Conservation (phyloP, 2,113 vertebrate genomes). For the Zosterops pallidus region DNA sequence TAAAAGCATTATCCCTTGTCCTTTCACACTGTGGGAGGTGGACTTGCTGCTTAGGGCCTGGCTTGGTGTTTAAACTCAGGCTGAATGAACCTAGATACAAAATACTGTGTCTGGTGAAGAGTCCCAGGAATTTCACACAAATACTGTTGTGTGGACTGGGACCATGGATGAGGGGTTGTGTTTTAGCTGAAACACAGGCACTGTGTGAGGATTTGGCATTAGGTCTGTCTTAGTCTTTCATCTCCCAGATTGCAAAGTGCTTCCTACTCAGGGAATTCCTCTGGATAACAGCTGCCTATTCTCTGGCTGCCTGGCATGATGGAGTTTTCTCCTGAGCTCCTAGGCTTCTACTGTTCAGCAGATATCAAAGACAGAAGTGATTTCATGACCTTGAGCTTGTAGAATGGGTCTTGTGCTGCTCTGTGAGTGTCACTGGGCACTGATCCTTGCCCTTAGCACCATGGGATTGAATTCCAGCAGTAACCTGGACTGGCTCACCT, state of each 20-base stretch:
- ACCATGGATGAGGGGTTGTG: fast-evolving
- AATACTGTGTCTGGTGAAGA: neutral
- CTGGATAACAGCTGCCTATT: neutral
- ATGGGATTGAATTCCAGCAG: neutral
- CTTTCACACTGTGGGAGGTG: neutral
- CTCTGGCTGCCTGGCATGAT: neutral
- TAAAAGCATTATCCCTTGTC: neutral
- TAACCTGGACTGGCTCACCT: neutral
- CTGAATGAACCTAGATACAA: neutral
- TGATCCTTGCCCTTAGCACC: neutral
- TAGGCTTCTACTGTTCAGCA: neutral
- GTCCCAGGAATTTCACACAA: neutral
- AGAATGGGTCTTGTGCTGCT: neutral
- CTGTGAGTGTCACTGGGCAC: neutral
- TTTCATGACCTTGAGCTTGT: neutral
- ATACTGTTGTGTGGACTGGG: neutral
- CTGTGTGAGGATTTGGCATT: neutral
- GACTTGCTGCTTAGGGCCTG: neutral
- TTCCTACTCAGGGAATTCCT: neutral
- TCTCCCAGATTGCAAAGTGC: neutral
- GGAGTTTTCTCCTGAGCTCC: neutral
- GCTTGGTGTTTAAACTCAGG: neutral
- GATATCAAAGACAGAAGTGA: neutral
- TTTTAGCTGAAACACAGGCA: neutral
- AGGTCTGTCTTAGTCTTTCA: neutral